Conservation (phyloP, 2,888 invertebrate species). For the Eurytoma adleriae region DNA sequence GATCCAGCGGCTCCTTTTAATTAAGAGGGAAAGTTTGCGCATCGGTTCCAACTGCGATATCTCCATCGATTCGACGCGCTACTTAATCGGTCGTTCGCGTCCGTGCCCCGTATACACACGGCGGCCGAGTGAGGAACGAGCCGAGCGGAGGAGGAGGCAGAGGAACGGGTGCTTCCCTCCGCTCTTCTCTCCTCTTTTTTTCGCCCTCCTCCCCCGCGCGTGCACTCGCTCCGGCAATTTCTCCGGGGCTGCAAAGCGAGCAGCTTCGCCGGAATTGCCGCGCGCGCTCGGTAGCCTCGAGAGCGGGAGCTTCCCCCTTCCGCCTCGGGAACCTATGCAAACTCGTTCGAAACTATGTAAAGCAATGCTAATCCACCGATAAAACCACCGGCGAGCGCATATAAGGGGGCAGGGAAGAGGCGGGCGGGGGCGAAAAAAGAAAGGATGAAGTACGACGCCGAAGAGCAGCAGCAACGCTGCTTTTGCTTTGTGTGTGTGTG, state of each 20-base stretch:
- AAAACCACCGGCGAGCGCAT: constrained; percentile 69
- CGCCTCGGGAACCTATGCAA: constrained; percentile 66
- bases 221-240: constrained; percentile 23
- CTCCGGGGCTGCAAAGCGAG: constrained; percentile 28
- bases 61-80: constrained; percentile 7
- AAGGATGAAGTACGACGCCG: constrained; percentile 3
- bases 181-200: not conserved
- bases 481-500: not conserved
- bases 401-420: constrained; percentile 37
- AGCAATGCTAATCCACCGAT: constrained; percentile 74
- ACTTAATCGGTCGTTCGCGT: constrained; percentile 44
- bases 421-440: constrained; percentile 7
- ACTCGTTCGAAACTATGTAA: constrained; percentile 73
- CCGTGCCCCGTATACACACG: constrained; percentile 12
- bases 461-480: not conserved
- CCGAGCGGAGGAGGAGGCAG: not conserved
- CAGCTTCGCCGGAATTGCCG: constrained; percentile 27
- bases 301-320: not conserved
- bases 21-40: constrained; percentile 33
- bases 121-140: not conserved
- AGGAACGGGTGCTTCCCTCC: constrained; percentile 7
- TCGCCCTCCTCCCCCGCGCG: not conserved
- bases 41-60: not conserved
- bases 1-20: constrained; percentile 15
- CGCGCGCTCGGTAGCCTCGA: not conserved